Conservation (phyloP, 2,888 invertebrate genomes). For the Yponomeuta plumbellus region DNA sequence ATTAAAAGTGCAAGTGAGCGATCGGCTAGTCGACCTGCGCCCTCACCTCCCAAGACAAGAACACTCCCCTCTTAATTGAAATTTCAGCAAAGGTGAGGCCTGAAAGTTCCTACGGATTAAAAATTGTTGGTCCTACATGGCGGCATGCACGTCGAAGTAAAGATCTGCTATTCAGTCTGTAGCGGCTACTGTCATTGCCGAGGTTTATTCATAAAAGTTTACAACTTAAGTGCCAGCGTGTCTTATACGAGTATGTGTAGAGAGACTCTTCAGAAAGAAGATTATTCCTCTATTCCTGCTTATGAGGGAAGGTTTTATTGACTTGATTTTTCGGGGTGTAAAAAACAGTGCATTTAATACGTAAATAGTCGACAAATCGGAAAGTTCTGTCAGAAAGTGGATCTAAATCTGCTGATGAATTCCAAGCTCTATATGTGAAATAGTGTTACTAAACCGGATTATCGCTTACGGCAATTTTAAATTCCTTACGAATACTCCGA, state of each 20-base stretch:
- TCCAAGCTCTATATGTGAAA: background rate
- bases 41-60: constrained; percentile 10
- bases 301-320: background rate
- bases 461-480: background rate
- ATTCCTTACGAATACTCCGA: background rate
- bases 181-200: constrained; percentile 31
- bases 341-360: too few species aligned
- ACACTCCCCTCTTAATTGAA: constrained; percentile 59
- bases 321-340: background rate
- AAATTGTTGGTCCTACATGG: constrained; percentile 18
- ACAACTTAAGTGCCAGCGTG: background rate
- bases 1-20: constrained; percentile 78
- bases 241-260: background rate
- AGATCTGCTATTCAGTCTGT: background rate
- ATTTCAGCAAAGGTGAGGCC: constrained; percentile 50
- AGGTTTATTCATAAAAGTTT: constrained; percentile 3
- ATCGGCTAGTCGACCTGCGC: constrained; percentile 60
- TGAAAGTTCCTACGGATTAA: constrained; percentile 41
- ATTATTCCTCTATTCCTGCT: background rate
- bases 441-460: background rate
- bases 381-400: too few species aligned
- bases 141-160: background rate
- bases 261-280: background rate
- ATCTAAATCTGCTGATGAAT: too few species aligned
- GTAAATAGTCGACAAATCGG: too few species aligned